Conservation (phyloP, 2,888 invertebrate genomes). For the Stenodema calcarata region DNA sequence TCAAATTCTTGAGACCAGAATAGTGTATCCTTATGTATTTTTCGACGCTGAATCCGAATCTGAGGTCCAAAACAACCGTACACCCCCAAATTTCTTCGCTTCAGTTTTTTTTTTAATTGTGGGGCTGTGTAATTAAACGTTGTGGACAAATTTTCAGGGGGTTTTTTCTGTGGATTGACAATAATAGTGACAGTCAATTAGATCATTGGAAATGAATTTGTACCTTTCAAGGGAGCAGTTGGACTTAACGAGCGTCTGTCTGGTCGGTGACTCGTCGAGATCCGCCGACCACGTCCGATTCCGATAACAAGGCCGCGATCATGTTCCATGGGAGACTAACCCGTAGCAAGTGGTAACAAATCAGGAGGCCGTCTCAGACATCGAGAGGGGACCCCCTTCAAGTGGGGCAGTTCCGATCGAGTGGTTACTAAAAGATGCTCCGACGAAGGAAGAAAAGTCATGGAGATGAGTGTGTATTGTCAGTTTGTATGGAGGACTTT, state of each 20-base stretch:
- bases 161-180: no score
- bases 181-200: no score
- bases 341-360: slow-evolving; percentile 24
- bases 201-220: neutral
- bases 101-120: no score
- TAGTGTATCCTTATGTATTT: no score
- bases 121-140: no score
- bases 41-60: no score
- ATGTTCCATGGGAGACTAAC: neutral
- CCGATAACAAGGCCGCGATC: slow-evolving; percentile 2
- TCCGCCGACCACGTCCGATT: neutral
- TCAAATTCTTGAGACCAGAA: no score
- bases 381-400: neutral
- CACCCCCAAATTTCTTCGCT: no score
- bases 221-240: neutral
- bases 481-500: neutral
- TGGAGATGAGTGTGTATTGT: slow-evolving; percentile 3
- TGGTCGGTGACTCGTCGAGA: neutral
- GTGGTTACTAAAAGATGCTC: slow-evolving; percentile 26
- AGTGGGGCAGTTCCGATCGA: slow-evolving; percentile 40
- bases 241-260: neutral
- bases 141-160: no score
- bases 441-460: neutral
- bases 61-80: no score
- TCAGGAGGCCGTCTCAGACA: slow-evolving; percentile 3